These are phyloP conservation scores for Anthoscopus minutus DNA, from an alignment of 2,113 vertebrate genomes.

Conservation along the genomic window DNA sequence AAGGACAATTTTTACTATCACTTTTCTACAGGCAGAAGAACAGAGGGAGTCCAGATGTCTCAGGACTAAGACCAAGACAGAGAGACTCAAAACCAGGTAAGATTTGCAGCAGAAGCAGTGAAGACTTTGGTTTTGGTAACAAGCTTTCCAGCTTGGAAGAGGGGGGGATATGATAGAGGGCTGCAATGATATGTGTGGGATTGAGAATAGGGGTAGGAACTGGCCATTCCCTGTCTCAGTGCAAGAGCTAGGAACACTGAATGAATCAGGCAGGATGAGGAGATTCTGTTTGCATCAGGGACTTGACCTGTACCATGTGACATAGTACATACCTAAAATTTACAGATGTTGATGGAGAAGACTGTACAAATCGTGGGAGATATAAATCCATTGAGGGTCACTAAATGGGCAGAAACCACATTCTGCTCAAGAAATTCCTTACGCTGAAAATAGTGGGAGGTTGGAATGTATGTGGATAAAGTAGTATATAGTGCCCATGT, in stretches of 20 bases:
- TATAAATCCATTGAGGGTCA: neutral
- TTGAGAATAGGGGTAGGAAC: neutral
- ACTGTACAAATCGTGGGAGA: neutral
- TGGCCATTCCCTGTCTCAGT: neutral
- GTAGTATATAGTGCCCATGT: neutral
- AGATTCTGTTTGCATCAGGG: neutral
- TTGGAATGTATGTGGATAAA: neutral
- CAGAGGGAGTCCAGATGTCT: neutral
- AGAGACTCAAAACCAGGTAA: neutral
- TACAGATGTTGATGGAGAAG: neutral
- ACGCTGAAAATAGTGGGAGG: neutral
- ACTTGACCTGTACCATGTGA: neutral
- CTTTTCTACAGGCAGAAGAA: neutral
- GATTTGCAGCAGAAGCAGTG: neutral
- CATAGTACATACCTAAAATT: neutral
- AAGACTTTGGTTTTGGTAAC: neutral
- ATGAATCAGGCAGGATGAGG: neutral
- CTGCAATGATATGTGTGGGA: neutral
- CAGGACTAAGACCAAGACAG: neutral
- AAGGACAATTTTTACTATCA: neutral
- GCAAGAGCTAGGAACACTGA: neutral
- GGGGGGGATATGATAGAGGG: neutral
- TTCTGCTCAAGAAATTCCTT: neutral
- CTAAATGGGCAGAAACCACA: neutral
- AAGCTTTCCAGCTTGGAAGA: neutral